Base-by-base conservation (phyloP, 2,888 invertebrate species). In the Drosophila robusta region DNA sequence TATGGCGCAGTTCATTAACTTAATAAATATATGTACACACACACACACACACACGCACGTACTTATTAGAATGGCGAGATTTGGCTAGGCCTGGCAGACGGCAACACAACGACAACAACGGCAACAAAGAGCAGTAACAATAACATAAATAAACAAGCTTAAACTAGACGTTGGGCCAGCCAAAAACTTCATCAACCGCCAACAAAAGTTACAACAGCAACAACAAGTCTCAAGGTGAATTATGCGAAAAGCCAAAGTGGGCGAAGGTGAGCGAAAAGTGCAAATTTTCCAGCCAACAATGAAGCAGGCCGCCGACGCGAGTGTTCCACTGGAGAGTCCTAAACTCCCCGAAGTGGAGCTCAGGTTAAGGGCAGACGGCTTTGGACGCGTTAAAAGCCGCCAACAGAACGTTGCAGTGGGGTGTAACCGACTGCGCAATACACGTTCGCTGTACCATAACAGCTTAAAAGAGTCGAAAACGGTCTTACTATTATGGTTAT, bases 1-100 rank as follows among this genome's bases (percentile, higher is more conserved):
- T 70, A 74, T 66, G 70, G 57, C 65, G 50, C 65, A 70, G 75
- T 74, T 75, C 74, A 74, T 75, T 75, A 70, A 70, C 65, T 74
- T 75, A 75, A 75, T 75, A 74, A 65, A 75, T 75, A 61, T 58
- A 18, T 42, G 16, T 29, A 47, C 12, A n/a, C 26, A 18, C 8
- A 46, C 16, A 50, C 44, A 49, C 36, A 57, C 3, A 45, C 26
- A 14, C 14, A 9, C 14, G 14, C 14, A n/a, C 18, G 50, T 52
- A 29, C 58, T 52, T 66, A 58, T 49, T n/a, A 45, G 41, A n/a
- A 46, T 16, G 39, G 49, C 41, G 49, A 70, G 56, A 29, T 29
- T 63, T 57, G 67, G 42, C 26, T 58, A 39, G 39, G 47, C 26
- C 51, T 36, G 55, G 49, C 54, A 67, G 68, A 69, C 52, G 18